Evolutionary conservation across 1,140 invertebrate genomes (phyloP).

Genomic region (Magallana ariakensis): DNA sequence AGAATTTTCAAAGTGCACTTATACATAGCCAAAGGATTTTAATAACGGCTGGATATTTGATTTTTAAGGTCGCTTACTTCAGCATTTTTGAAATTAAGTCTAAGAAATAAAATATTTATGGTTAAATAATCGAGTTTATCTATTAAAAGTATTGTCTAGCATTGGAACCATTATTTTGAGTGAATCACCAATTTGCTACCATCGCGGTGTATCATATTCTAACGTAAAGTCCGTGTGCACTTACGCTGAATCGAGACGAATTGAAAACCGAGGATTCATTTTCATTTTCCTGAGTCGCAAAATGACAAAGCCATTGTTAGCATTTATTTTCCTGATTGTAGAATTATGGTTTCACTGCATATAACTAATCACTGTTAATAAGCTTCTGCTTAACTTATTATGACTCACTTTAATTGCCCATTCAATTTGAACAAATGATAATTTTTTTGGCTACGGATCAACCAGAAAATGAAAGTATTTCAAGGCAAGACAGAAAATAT

Average conservation of each 20-base stretch:
- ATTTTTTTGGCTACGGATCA: slow-evolving; percentile 2
- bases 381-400: background rate
- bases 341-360: background rate
- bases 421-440: slow-evolving; percentile 14
- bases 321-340: slow-evolving; percentile 3
- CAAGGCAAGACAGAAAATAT: background rate
- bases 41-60: too few species aligned
- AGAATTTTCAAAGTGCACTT: too few species aligned
- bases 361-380: background rate
- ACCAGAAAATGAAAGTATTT: background rate
- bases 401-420: slow-evolving; percentile 20
- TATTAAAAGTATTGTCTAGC: too few species aligned
- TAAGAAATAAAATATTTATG: too few species aligned
- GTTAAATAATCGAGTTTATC: too few species aligned
- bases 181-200: too few species aligned
- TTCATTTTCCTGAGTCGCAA: background rate
- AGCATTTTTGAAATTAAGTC: too few species aligned
- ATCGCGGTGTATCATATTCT: too few species aligned
- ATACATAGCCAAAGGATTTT: too few species aligned
- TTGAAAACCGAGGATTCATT: too few species aligned
- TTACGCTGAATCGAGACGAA: background rate
- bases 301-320: background rate
- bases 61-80: too few species aligned
- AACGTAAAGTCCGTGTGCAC: background rate
- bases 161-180: too few species aligned